Conservation (phyloP, 2,888 invertebrate species). For the Lottia scabra region DNA sequence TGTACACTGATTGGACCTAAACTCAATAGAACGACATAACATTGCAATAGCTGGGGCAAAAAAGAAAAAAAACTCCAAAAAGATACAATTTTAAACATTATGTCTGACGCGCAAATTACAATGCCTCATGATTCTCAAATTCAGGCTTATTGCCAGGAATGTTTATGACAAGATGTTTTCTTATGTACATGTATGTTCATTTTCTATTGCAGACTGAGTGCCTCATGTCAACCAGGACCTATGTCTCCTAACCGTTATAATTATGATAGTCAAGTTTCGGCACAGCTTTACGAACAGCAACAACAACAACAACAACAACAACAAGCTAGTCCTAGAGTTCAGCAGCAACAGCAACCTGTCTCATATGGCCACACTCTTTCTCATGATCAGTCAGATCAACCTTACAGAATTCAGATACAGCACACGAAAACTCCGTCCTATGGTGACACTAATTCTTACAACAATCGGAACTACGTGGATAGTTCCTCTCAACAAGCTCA, state of each 20-base stretch:
- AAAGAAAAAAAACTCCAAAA: too few relatives aligned
- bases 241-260: constrained; percentile 14
- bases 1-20: too few relatives aligned
- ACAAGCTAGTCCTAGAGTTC: too few relatives aligned
- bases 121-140: too few relatives aligned
- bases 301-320: background rate
- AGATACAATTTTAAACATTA: too few relatives aligned
- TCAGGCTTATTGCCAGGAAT: too few relatives aligned
- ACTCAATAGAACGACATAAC: too few relatives aligned
- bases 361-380: constrained; percentile 15
- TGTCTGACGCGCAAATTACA: too few relatives aligned
- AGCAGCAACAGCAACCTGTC: constrained; percentile 3
- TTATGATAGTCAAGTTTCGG: constrained; percentile 30
- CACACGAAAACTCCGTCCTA: constrained; percentile 19
- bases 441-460: constrained; percentile 20
- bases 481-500: constrained; percentile 4
- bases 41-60: too few relatives aligned
- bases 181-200: background rate
- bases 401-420: constrained; percentile 19
- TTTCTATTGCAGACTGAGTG: constrained; percentile 20
- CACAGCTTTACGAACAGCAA: constrained; percentile 29
- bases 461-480: constrained; percentile 10
- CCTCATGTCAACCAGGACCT: constrained; percentile 11
- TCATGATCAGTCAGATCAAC: constrained; percentile 9
- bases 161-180: too few relatives aligned